Evolutionary conservation across 1,140 invertebrate genomes (phyloP), one percentile per base, ranked within the genome.

Genomic region (Caenorhabditis briggsae): DNA sequence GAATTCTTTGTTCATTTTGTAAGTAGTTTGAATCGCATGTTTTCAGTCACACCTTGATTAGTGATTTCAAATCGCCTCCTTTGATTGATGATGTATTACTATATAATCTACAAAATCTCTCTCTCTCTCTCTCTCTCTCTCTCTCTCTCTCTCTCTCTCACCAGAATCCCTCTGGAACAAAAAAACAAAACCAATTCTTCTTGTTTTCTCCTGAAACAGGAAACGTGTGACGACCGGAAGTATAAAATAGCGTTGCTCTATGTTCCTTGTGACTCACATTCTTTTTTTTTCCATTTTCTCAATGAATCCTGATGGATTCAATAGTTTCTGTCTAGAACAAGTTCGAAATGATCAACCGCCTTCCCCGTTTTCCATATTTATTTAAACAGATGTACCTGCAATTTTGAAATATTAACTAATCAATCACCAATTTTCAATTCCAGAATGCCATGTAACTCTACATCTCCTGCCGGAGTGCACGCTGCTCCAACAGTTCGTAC

Each of bases 371-470:
- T 53, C 50, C 50, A 18, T 65, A 0, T 65, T 65, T 18, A 16
- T 18, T 18, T 7, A 5, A 16, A 0, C 12, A 65, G 12, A 14
- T 16, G 12, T 25, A 5, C 14, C n/a, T 9, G 12, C 11, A 65
- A 16, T 65, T 18, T 65, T 7, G 23, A 83, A 83, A 12, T 55
- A 48, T 33, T 61, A 70, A 2, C 14, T 16, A 7, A 53, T 48
- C n/a, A 48, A 2, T 3, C 48, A n/a, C 20, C 33, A 41, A 23
- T 48, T 16, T n/a, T 41, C 12, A 55, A 20, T 23, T 84, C 48
- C 61, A 65, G 61, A 83, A 83, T 58, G 53, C 33, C 56, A 25
- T 58, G 82, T 20, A 83, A 58, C 16, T 58, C 82, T 46, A 33
- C 23, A 20, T 25, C 53, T 16, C 43, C 53, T 9, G 82, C 82